Base-by-base conservation (phyloP, 92 coral and sea anemone species). In the Epizoanthus rinbou region DNA sequence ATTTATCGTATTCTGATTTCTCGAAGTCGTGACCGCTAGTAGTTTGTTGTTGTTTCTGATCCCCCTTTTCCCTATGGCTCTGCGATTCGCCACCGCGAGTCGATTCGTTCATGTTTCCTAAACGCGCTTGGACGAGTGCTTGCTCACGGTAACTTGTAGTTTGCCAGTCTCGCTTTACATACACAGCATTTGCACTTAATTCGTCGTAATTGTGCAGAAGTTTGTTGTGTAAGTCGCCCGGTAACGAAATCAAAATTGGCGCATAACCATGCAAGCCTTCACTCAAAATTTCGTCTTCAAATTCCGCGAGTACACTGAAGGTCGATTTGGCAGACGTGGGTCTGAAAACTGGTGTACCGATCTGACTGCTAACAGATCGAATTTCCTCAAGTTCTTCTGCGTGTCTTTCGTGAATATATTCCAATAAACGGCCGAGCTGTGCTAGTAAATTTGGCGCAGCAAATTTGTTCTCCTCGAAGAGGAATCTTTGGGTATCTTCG, bases 381-480 rank as follows among this genome's bases (percentile, higher is more conserved):
- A 91, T 91, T 84, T 93, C 97, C 52, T 93, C 92, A 22, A 91
- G 83, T 78, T 93, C 97, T 59, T 91, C 95, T 17, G 87, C 86
- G 70, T 91, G 96, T 70, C 79, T 83, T 33, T 91, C 98, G 88
- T 91, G 95, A 18, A 95, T 57, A 45, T 86, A 89, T 72, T 94
- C 98, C 56, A 95, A 87, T 35, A 95, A 87, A 43, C 97, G 91
- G 1, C 92, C 98, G 45, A 95, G 91, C 58, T 94, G 98, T 5
- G 98, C 98, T 23, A 95, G 91, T 56, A 95, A 86, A 84, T 95
- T 95, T 39, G 98, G 98, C 22, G 98, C 98, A 3, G 98, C 98
- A 68, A 95, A 95, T 76, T 95, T 95, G 69, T 95, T 95, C 64
- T 95, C 98, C 78, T 95, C 98, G 86, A 95, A 95, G 57, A 95